Conservation (phyloP, 2,797 vertebrate genomes). For the Lepus oiostolus region DNA sequence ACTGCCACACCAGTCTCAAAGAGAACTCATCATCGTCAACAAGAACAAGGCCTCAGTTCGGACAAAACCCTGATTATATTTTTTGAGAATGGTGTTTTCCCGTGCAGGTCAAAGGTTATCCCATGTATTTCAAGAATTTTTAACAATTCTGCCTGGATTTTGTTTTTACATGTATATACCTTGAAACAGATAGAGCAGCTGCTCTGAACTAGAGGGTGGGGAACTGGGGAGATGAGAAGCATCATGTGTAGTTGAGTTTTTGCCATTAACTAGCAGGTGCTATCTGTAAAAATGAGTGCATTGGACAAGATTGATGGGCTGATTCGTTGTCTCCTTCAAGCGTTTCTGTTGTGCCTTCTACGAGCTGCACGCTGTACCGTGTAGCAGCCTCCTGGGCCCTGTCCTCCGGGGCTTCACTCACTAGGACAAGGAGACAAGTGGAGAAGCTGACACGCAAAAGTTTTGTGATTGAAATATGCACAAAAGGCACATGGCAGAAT, state of each 20-base stretch:
- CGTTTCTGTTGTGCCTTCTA: not conserved
- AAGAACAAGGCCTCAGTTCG: not conserved
- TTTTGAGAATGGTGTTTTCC: conserved; percentile 36
- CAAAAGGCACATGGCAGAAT: not conserved
- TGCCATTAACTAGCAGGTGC: not conserved
- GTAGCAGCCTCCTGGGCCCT: not conserved
- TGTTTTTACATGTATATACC: not conserved
- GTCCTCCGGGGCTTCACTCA: not conserved
- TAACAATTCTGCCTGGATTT: too few relatives aligned
- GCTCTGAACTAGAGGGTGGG: not conserved
- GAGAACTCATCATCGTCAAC: not conserved
- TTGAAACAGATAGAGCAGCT: conserved; percentile 37
- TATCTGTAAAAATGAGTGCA: not conserved
- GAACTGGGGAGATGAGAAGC: not conserved
- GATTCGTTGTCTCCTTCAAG: not conserved
- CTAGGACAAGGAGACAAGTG: not conserved
- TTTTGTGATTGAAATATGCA: not conserved
- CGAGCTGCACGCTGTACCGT: not conserved
- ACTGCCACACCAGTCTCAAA: not conserved
- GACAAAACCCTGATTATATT: not conserved
- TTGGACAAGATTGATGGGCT: not conserved
- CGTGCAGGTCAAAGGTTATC: not conserved
- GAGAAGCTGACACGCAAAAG: not conserved
- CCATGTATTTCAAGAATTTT: not conserved
- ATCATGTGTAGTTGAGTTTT: not conserved